phyloP scores from a whole-genome alignment of 2,888 invertebrate species.

The Papilio protenor region DNA sequence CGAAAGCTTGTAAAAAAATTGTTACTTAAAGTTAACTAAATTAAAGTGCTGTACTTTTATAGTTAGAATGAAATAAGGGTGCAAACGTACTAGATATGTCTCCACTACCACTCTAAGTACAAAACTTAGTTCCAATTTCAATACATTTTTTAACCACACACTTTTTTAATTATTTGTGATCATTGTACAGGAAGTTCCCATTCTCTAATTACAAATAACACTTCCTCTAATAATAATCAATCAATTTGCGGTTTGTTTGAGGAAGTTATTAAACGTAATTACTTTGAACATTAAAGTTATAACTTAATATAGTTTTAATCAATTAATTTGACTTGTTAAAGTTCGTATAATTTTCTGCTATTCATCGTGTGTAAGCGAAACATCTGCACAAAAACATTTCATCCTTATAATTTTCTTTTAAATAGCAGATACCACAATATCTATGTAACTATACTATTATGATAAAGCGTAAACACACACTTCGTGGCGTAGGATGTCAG shows the following conservation, averaged over 20 bases:
- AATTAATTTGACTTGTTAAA: neutral
- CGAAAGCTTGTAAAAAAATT: too few species aligned
- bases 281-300: neutral
- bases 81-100: too few species aligned
- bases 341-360: neutral
- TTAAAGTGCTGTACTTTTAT: too few species aligned
- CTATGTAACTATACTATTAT: too few species aligned
- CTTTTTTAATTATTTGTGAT: neutral
- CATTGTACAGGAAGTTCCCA: constrained; percentile 19
- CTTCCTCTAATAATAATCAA: constrained; percentile 5
- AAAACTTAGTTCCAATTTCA: too few species aligned
- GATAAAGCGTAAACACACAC: too few species aligned
- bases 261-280: constrained; percentile 16
- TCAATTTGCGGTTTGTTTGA: constrained; percentile 4
- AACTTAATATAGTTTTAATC: neutral
- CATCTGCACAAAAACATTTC: neutral
- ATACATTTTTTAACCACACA: neutral
- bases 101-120: too few species aligned
- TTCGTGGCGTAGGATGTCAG: too few species aligned
- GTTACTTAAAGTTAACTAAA: too few species aligned
- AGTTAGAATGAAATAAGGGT: too few species aligned
- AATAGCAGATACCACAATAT: too few species aligned
- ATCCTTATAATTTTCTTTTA: too few species aligned
- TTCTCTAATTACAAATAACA: constrained; percentile 10
- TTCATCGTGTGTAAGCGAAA: neutral